Base-by-base conservation (phyloP, 2,113 vertebrate species). In the Scomber colias region DNA sequence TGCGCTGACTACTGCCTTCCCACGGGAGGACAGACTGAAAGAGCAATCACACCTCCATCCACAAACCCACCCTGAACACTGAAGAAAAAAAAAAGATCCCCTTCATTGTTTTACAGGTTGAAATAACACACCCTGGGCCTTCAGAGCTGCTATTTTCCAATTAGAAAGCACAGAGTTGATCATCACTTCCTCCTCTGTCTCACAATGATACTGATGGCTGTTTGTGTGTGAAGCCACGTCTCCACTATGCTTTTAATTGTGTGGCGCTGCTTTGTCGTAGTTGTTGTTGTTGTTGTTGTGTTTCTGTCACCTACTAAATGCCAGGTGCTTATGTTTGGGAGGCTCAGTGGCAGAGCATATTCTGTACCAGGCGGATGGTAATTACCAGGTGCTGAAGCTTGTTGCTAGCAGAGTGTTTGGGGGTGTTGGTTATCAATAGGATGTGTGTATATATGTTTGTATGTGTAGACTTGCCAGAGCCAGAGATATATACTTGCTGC, bases 381-480 rank as follows among this genome's bases (percentile, higher is more conserved):
- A 94, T 90, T 89, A 91, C 81, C 92, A 92, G 89, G 91, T 93
- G 92, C 81, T 90, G 87, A 84, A 69, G 61, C 70, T 85, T 87
- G 76, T 85, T 88, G 84, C 56, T 68, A 67, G 60, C 61, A 54
- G 54, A 44, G 11, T 73, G 60, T 56, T 73, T 62, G 24, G 63
- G 21, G 24, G 21, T 70, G 51, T 69, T 44, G 82, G 50, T 27
- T 27, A 27, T 27, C 78, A 72, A 77, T 77, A 77, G 72, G 35
- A 74, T 81, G 76, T 67, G 76, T 67, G 65, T 80, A 54, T 83
- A 77, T 50, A 31, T 84, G 75, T 77, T 59, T 54, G 55, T 24
- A 51, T 56, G 48, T 81, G 75, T 75, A 40, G 7, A 40, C 35
- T 40, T 40, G 35, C 35, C 35, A 8, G 6, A 8, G 35, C 6